A percentile compares a stretch with the other conserved stretches of the same genome.
Conservation (phyloP, 1,140 invertebrate genomes). For the Globodera rostochiensis region DNA sequence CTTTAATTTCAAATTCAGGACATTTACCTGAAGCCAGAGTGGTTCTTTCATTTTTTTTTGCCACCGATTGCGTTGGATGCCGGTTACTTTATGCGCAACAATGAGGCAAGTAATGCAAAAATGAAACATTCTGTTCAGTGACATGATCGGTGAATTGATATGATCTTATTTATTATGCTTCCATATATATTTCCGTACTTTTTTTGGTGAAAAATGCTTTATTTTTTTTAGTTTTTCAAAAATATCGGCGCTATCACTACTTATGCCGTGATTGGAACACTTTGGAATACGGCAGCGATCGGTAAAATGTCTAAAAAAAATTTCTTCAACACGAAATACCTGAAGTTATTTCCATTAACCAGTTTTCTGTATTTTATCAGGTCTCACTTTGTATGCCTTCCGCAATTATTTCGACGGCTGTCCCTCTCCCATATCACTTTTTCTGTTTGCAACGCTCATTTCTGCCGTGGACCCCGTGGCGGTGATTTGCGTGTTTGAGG, state of each 20-base stretch:
- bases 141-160: no score
- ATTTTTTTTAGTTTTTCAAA: slow-evolving; percentile 77
- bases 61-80: slow-evolving; percentile 85
- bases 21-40: slow-evolving; percentile 45
- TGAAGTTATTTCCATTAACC: no score
- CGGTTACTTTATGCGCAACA: slow-evolving; percentile 95
- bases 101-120: slow-evolving; percentile 65
- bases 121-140: no score
- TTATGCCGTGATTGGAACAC: slow-evolving; percentile 82
- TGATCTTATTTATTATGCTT: no score
- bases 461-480: slow-evolving; percentile 91
- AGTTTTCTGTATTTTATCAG: not conserved
- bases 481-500: slow-evolving; percentile 46
- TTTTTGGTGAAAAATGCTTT: no score
- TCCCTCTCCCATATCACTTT: slow-evolving; percentile 39
- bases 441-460: slow-evolving; percentile 95
- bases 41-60: slow-evolving; percentile 54
- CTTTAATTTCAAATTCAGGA: slow-evolving; percentile 26
- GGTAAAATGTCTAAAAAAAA: slow-evolving; percentile 17
- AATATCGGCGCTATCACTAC: slow-evolving; percentile 91
- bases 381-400: slow-evolving; percentile 37
- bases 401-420: slow-evolving; percentile 31
- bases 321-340: no score
- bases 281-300: slow-evolving; percentile 46
- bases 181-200: no score